Conservation (phyloP, 2,797 vertebrate genomes). For the Toxotes lorentzi region DNA sequence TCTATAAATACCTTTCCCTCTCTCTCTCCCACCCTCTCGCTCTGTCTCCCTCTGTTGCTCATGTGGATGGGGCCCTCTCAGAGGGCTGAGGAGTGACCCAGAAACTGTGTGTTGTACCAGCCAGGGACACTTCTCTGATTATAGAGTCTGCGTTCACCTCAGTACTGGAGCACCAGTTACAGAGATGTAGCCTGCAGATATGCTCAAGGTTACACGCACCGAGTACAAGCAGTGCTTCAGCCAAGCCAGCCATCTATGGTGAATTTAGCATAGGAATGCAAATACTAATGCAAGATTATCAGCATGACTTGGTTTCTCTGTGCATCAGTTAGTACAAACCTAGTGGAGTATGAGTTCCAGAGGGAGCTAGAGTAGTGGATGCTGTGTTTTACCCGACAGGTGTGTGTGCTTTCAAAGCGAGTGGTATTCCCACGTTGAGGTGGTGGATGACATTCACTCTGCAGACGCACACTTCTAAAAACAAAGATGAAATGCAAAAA, state of each 20-base stretch:
- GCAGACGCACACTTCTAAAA: constrained; percentile 25
- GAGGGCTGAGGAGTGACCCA: constrained; percentile 88
- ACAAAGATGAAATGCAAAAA: not conserved
- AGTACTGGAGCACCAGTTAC: constrained; percentile 59
- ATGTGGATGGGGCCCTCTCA: constrained; percentile 84
- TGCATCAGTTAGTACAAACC: not conserved
- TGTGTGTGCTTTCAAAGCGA: constrained; percentile 21
- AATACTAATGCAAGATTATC: not conserved
- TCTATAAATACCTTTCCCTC: constrained; percentile 88
- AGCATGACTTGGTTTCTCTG: not conserved
- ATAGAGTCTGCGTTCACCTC: constrained; percentile 74
- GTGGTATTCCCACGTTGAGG: constrained; percentile 23
- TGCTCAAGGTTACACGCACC: constrained; percentile 70
- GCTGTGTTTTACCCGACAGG: constrained; percentile 33
- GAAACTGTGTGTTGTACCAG: constrained; percentile 81
- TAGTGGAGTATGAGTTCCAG: not conserved
- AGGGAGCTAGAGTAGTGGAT: constrained; percentile 11
- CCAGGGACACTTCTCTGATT: constrained; percentile 84
- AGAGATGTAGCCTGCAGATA: constrained; percentile 60
- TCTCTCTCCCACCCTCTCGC: constrained; percentile 61
- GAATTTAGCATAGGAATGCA: not conserved
- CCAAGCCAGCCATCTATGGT: not conserved
- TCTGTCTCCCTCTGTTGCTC: constrained; percentile 75
- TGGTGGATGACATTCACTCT: constrained; percentile 3
- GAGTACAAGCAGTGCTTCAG: constrained; percentile 9